Percentiles rank a stretch among this genome's conserved stretches.
Conservation (phyloP, 2,797 vertebrate genomes). For the Eulemur albifrons region DNA sequence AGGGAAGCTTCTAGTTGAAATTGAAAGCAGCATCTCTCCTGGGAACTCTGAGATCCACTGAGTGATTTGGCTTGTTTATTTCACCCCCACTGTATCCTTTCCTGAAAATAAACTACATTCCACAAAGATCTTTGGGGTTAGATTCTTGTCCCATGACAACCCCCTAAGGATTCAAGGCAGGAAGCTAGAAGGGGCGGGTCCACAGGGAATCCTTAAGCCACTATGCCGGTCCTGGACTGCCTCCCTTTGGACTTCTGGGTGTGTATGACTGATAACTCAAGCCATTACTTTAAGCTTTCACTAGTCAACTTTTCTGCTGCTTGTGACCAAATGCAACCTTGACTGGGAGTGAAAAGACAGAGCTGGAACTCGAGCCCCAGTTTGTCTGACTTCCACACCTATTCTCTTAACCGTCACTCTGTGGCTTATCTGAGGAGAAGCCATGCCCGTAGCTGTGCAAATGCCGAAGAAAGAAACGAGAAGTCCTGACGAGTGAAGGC, state of each 20-base stretch:
- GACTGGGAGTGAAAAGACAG: background rate
- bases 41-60: background rate
- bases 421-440: background rate
- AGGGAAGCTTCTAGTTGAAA: background rate
- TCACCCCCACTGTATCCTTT: background rate
- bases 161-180: slow-evolving; percentile 7
- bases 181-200: background rate
- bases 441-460: background rate
- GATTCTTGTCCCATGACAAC: background rate
- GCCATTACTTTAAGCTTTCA: background rate
- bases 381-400: background rate
- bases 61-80: slow-evolving; percentile 36
- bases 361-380: background rate
- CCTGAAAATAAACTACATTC: slow-evolving; percentile 57
- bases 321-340: background rate
- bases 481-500: background rate
- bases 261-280: background rate
- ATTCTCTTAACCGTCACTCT: background rate
- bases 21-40: background rate
- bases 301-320: background rate
- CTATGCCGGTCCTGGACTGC: background rate
- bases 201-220: background rate
- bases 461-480: background rate
- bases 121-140: background rate
- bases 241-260: background rate